phyloP scores from a whole-genome alignment of 1,140 invertebrate species.

The Diorhabda sublineata region DNA sequence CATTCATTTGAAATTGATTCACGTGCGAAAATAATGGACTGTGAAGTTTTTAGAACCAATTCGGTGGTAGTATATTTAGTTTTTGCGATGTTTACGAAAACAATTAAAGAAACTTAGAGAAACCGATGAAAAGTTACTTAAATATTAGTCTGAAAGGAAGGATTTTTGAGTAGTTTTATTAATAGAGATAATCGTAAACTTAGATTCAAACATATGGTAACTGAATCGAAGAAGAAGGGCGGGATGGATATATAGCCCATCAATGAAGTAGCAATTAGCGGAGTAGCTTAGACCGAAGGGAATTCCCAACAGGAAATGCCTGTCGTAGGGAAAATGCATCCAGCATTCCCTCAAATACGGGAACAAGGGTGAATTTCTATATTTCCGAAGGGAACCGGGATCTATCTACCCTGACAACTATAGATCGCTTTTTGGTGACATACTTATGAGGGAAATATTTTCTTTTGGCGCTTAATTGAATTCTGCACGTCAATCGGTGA shows the following conservation, averaged over 20 bases:
- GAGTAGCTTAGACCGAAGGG: slow-evolving; percentile 29
- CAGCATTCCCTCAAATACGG: slow-evolving; percentile 10
- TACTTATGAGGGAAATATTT: slow-evolving; percentile 12
- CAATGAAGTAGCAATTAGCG: slow-evolving; percentile 30
- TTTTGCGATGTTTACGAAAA: too few species aligned
- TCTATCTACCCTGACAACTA: slow-evolving; percentile 11
- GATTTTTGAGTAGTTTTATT: too few species aligned
- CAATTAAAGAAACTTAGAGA: too few species aligned
- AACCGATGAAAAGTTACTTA: too few species aligned
- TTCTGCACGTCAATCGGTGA: background rate
- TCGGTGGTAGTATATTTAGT: too few species aligned
- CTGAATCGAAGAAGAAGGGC: background rate
- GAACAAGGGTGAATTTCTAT: slow-evolving; percentile 15
- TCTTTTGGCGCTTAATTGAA: slow-evolving; percentile 13
- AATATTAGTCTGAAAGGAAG: too few species aligned
- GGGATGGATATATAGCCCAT: background rate
- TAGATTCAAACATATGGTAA: slow-evolving; percentile 12
- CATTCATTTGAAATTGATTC: too few species aligned
- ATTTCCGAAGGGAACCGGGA: slow-evolving; percentile 5
- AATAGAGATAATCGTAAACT: background rate
- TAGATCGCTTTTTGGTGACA: slow-evolving; percentile 12
- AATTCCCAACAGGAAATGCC: slow-evolving; percentile 30
- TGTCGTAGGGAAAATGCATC: slow-evolving; percentile 5
- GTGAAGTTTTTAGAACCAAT: too few species aligned
- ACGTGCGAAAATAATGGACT: too few species aligned